phyloP scores from a whole-genome alignment of 2,888 invertebrate species.

The Lymantria monacha region DNA sequence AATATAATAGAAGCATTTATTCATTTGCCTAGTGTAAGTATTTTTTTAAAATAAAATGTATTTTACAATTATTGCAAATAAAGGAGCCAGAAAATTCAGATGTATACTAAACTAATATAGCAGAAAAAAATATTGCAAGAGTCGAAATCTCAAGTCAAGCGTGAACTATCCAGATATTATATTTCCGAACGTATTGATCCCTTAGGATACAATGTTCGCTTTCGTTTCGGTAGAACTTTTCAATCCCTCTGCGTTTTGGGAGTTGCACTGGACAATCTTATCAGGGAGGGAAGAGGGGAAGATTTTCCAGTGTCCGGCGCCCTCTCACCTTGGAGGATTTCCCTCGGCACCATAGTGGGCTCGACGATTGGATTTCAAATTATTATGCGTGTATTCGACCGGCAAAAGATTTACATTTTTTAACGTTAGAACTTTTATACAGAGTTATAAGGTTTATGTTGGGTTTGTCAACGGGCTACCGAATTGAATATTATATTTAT shows the following conservation, averaged over 20 bases:
- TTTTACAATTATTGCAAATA: slow-evolving; percentile 18
- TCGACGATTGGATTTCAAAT: slow-evolving; percentile 73
- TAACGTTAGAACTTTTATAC: slow-evolving; percentile 30
- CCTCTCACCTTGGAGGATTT: slow-evolving; percentile 76
- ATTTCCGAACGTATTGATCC: slow-evolving; percentile 79
- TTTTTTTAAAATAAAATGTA: background rate
- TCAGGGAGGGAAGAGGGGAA: slow-evolving; percentile 67
- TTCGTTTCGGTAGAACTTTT: slow-evolving; percentile 77
- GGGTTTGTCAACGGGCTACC: slow-evolving; percentile 35
- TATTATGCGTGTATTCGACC: slow-evolving; percentile 68
- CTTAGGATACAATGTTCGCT: slow-evolving; percentile 72
- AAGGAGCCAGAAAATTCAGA: slow-evolving; percentile 26
- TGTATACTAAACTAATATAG: slow-evolving; percentile 51
- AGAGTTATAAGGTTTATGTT: slow-evolving; percentile 40
- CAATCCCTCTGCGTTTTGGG: slow-evolving; percentile 80
- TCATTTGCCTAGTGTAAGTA: too few species aligned
- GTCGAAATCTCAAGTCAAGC: slow-evolving; percentile 54
- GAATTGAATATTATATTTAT: slow-evolving; percentile 43
- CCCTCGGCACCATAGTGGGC: slow-evolving; percentile 59
- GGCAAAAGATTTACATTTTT: slow-evolving; percentile 60
- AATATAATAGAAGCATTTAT: too few species aligned
- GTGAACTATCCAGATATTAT: slow-evolving; percentile 73
- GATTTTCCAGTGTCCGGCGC: slow-evolving; percentile 77
- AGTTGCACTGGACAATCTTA: slow-evolving; percentile 82
- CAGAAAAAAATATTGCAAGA: slow-evolving; percentile 51